Evolutionary conservation across 2,113 vertebrate genomes (phyloP), one percentile per base, ranked within the genome.

Genomic region (Dipodomys merriami): DNA sequence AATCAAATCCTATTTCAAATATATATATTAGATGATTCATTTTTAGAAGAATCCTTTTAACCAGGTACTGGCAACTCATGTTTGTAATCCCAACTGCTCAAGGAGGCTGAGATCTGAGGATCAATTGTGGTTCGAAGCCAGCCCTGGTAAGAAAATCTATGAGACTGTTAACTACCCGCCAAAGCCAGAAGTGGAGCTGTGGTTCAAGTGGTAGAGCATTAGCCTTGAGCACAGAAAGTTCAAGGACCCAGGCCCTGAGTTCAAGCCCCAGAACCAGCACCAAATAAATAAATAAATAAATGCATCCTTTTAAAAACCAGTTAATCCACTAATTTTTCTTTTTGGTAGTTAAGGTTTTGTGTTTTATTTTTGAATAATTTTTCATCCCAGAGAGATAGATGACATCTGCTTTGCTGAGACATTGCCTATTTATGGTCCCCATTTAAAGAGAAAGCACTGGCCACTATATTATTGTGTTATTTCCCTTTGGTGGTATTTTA

Each of bases 1-100:
- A 53, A 57, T 49, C 35, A 49, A 88, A 91, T 72, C 65, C 60
- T 15, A 27, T 76, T 93, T 91, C 86, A 91, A 93, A 74, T 62
- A 72, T 39, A 72, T 39, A 30, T 53, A 83, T 0, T 12, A 30
- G 68, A 18, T 60, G 46, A 81, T 30, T 72, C 25, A 25, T 35
- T 57, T 72, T 71, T 77, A 46, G 76, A 93, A 88, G 53, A 71
- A 79, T 79, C 18, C 5, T 91, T 93, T 81, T 57, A 16, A 82
- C 16, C 53, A 57, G 53, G 53, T 13, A 57, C 53, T 57, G 53
- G 53, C 53, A 16, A 4, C 15, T 57, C 53, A 57, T 57, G 53
- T 57, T 57, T 18, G 15, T 57, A 57, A 57, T 57, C 53, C 53
- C 15, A 57, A 13, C 53, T 57, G 53, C 53, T 49, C 49, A 49